phyloP scores from a whole-genome alignment of 2,888 invertebrate genomes.

The Drosophila diplacantha region DNA sequence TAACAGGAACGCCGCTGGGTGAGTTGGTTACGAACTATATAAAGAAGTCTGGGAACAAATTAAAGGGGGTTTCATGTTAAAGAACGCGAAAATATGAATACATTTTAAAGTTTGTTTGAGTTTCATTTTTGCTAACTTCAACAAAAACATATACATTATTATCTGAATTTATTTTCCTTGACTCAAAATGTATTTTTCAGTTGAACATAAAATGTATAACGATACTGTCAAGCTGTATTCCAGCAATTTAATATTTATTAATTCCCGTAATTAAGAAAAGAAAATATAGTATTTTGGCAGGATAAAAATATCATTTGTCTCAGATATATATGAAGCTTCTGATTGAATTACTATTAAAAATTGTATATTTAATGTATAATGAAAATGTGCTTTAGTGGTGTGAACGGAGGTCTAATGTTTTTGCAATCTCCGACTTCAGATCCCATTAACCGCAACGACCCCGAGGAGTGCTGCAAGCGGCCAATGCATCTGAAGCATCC shows the following conservation, averaged over 20 bases:
- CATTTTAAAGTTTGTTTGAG: neutral
- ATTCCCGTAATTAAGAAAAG: too few species aligned
- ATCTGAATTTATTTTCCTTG: neutral
- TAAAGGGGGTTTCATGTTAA: neutral
- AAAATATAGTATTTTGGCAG: neutral
- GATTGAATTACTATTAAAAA: neutral
- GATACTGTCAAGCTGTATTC: neutral
- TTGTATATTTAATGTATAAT: neutral
- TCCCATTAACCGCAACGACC: slow-evolving; percentile 90
- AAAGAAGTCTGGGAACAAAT: neutral
- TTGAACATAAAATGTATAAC: neutral
- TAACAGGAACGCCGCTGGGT: slow-evolving; percentile 93
- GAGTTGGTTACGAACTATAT: slow-evolving; percentile 58
- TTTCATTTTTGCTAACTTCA: neutral
- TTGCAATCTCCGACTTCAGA: slow-evolving; percentile 79
- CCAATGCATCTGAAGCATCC: slow-evolving; percentile 91
- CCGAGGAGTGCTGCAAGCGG: slow-evolving; percentile 92
- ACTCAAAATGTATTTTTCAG: neutral
- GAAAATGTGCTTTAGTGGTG: neutral
- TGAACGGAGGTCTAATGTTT: neutral
- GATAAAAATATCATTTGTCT: neutral
- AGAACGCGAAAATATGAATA: neutral
- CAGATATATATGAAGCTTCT: too few species aligned
- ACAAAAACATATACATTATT: neutral
- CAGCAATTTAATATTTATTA: neutral